These are phyloP conservation scores for Drosophila prosaltans DNA, from an alignment of 1,140 invertebrate genomes.

Conservation along the genomic window DNA sequence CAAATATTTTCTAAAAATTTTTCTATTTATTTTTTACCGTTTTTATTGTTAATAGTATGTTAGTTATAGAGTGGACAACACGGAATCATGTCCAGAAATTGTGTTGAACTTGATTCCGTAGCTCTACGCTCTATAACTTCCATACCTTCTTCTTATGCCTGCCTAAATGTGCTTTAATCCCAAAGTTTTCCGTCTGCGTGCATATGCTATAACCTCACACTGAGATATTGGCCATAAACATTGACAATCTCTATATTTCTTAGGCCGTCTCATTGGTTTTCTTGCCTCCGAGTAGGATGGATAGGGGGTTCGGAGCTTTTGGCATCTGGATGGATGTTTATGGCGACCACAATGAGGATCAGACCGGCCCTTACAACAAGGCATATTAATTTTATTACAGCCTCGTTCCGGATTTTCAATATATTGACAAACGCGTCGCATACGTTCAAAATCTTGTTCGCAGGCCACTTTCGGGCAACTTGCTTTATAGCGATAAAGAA, in stretches of 20 bases:
- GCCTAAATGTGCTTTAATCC: background rate
- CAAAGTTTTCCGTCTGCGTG: no score
- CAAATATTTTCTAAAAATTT: background rate
- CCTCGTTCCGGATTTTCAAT: background rate
- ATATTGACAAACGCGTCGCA: constrained; percentile 18
- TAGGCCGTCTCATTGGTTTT: background rate
- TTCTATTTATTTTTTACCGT: background rate
- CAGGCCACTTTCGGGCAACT: constrained; percentile 14
- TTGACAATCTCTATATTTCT: constrained; percentile 9
- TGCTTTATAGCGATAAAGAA: constrained; percentile 23
- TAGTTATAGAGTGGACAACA: background rate
- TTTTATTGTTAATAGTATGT: background rate
- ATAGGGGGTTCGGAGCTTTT: constrained; percentile 23
- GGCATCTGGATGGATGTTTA: background rate
- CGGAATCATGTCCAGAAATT: background rate
- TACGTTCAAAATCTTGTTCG: constrained; percentile 11
- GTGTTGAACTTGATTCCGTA: background rate
- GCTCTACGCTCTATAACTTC: background rate
- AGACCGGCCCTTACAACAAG: constrained; percentile 44
- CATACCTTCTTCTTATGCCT: background rate
- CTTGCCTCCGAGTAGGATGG: constrained; percentile 35
- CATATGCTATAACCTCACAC: constrained; percentile 6
- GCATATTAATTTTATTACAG: constrained; percentile 33
- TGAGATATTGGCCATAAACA: background rate
- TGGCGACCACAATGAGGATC: background rate